phyloP scores from a whole-genome alignment of 1,140 invertebrate genomes.

The Yoshiicerus persimilis region DNA sequence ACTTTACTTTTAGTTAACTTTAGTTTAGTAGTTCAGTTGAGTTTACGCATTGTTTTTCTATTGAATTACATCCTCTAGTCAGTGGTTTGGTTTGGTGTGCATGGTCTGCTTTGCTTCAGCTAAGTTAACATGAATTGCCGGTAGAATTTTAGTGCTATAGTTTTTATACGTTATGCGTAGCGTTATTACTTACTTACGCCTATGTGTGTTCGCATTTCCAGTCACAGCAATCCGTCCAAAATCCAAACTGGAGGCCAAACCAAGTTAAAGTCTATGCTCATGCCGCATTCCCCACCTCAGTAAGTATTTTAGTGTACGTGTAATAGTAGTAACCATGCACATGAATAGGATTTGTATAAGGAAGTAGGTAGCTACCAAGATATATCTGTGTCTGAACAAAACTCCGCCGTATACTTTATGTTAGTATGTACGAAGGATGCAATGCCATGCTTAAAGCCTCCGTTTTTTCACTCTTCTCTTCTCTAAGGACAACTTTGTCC shows the following conservation, averaged over 20 bases:
- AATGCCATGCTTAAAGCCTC: constrained; percentile 8
- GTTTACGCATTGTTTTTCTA: neutral
- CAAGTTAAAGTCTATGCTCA: neutral
- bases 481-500: constrained; percentile 46
- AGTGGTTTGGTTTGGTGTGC: too few species aligned
- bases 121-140: neutral
- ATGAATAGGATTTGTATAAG: neutral
- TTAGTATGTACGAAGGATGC: neutral
- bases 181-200: too few species aligned
- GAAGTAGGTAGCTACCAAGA: neutral
- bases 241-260: neutral
- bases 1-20: neutral
- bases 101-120: too few species aligned
- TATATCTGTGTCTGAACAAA: neutral
- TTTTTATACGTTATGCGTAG: too few species aligned
- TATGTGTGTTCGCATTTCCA: too few species aligned
- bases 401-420: neutral
- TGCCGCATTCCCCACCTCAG: neutral
- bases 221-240: neutral
- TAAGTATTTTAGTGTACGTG: neutral
- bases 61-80: neutral
- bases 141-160: neutral
- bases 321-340: neutral
- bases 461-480: constrained; percentile 19
- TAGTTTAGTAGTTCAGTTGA: neutral